Conservation (phyloP, 2,113 vertebrate species). For the Rhabdomys dilectus region DNA sequence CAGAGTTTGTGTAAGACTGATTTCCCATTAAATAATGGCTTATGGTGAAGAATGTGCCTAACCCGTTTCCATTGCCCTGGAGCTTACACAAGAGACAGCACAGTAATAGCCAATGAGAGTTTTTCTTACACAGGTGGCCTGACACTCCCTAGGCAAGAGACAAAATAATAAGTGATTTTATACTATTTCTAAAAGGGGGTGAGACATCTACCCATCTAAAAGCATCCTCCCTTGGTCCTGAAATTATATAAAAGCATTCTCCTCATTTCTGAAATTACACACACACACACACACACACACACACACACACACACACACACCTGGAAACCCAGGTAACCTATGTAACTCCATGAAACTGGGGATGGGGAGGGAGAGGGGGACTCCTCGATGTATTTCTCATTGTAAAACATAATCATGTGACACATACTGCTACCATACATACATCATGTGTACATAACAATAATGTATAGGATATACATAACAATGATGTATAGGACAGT, state of each 20-base stretch:
- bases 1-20: neutral
- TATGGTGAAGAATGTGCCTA: fast-evolving
- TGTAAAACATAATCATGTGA: neutral
- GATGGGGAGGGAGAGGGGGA: fast-evolving
- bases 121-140: neutral
- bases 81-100: neutral
- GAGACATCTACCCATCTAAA: neutral
- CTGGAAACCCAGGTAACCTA: neutral
- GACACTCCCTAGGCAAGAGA: too few species aligned
- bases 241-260: too few species aligned
- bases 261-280: too few species aligned
- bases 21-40: neutral
- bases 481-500: neutral
- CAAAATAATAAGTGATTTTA: neutral
- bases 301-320: neutral
- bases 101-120: neutral
- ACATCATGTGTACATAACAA: neutral
- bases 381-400: neutral
- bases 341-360: neutral
- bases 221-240: neutral
- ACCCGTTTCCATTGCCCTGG: too few species aligned
- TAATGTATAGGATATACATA: neutral
- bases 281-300: too few species aligned
- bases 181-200: neutral
- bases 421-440: neutral